These are phyloP conservation scores for Agonopterix alstromeriana DNA, from an alignment of 2,888 invertebrate genomes.

Conservation along the genomic window DNA sequence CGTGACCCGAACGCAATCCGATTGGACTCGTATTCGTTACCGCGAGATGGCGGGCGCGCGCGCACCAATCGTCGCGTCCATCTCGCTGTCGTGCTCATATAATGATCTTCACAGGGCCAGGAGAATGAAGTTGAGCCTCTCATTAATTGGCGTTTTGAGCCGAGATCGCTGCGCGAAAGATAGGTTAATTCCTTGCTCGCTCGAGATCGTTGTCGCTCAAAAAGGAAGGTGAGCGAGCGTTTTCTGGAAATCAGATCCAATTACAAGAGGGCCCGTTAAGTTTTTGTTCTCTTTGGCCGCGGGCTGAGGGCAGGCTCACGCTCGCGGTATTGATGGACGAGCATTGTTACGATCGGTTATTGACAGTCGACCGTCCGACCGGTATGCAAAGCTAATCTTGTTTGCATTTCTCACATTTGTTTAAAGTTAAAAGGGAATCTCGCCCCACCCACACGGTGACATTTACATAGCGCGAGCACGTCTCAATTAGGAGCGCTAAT, in stretches of 20 bases:
- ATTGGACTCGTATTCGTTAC: slow-evolving; percentile 70
- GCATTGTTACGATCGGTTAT: slow-evolving; percentile 39
- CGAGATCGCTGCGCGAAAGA: slow-evolving; percentile 74
- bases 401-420: slow-evolving; percentile 51
- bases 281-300: slow-evolving; percentile 71
- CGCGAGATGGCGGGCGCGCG: slow-evolving; percentile 67
- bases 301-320: slow-evolving; percentile 46
- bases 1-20: slow-evolving; percentile 75
- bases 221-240: slow-evolving; percentile 72
- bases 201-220: slow-evolving; percentile 73
- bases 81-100: slow-evolving; percentile 76
- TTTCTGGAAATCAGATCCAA: slow-evolving; percentile 78
- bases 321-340: slow-evolving; percentile 58
- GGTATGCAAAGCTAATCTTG: slow-evolving; percentile 25
- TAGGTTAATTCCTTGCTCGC: slow-evolving; percentile 75
- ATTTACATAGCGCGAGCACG: slow-evolving; percentile 74
- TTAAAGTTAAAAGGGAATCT: slow-evolving; percentile 17
- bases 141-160: slow-evolving; percentile 77
- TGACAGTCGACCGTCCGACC: slow-evolving; percentile 26
- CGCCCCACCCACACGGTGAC: slow-evolving; percentile 70
- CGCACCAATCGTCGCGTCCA: slow-evolving; percentile 73
- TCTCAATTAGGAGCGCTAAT: slow-evolving; percentile 77
- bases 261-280: slow-evolving; percentile 71
- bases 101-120: slow-evolving; percentile 76
- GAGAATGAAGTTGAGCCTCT: slow-evolving; percentile 77